Percentiles rank a stretch among this genome's conserved stretches.
phyloP scores from a whole-genome alignment of 2,113 vertebrate species.

The Hippocampus guttulatus region DNA sequence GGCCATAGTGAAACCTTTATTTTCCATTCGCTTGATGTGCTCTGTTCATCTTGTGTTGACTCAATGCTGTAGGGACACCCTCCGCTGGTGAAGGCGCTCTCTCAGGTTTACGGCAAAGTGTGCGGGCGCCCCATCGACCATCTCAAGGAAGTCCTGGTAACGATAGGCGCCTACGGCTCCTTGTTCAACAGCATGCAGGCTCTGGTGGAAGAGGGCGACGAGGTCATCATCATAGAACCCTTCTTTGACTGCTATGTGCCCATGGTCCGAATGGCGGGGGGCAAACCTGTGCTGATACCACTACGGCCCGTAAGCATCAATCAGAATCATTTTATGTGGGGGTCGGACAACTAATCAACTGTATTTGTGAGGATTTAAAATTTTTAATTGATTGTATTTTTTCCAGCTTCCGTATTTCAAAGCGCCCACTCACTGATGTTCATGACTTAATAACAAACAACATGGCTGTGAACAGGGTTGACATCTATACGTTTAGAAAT shows the following conservation, averaged over 20 bases:
- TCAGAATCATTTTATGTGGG: background rate
- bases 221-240: constrained; percentile 95
- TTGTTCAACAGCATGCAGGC: constrained; percentile 86
- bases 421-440: too few species aligned
- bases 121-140: constrained; percentile 80
- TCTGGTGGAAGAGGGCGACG: constrained; percentile 87
- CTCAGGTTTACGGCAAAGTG: constrained; percentile 83
- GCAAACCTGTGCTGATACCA: constrained; percentile 84
- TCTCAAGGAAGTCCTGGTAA: constrained; percentile 86
- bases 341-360: too few species aligned
- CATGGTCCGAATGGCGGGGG: constrained; percentile 93
- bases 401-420: too few species aligned
- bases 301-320: constrained; percentile 80
- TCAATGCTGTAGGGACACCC: constrained; percentile 82
- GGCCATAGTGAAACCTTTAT: too few species aligned
- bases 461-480: too few species aligned
- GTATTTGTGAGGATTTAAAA: too few species aligned
- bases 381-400: too few species aligned
- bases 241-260: constrained; percentile 93
- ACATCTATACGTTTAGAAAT: too few species aligned
- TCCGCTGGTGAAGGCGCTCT: constrained; percentile 83
- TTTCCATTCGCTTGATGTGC: background rate
- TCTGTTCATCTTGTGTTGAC: background rate
- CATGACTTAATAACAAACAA: too few species aligned
- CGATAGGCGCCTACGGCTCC: constrained; percentile 90